Evolutionary conservation across 2,113 vertebrate species (phyloP).

Genomic region (Ibidorhyncha struthersii): DNA sequence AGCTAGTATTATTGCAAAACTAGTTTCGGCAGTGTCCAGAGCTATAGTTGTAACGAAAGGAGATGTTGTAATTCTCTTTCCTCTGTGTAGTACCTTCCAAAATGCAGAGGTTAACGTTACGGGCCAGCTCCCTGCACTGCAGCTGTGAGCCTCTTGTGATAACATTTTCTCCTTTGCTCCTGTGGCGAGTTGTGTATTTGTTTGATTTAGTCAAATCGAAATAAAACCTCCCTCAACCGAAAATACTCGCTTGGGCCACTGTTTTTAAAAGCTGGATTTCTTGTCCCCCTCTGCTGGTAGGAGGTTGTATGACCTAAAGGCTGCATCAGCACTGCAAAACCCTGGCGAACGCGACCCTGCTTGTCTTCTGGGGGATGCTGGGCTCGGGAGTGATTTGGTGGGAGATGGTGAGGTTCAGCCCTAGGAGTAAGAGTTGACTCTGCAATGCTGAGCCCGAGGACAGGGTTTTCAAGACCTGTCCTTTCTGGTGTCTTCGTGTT

Average conservation of each 20-base stretch:
- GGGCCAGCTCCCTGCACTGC: not conserved
- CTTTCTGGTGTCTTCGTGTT: not conserved
- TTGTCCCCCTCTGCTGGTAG: conserved; percentile 50
- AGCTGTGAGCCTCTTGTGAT: not conserved
- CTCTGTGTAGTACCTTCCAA: not conserved
- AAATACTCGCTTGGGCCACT: accelerated
- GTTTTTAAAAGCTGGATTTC: not conserved
- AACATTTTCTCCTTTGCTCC: not conserved
- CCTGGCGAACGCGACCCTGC: accelerated
- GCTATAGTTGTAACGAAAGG: not conserved
- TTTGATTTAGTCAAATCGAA: not conserved
- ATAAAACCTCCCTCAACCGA: not conserved
- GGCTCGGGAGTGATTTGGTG: not conserved
- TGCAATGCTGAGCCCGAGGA: not conserved
- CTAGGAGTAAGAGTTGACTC: not conserved
- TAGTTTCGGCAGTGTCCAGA: conserved; percentile 14
- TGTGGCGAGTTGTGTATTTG: accelerated
- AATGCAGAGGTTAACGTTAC: not conserved
- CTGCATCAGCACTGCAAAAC: not conserved
- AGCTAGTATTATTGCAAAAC: conserved; percentile 2
- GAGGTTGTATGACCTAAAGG: not conserved
- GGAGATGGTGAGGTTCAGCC: not conserved
- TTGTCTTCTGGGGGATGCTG: not conserved
- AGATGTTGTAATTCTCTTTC: conserved; percentile 23
- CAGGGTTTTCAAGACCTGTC: not conserved